Percentiles rank a stretch among this genome's conserved stretches.
These are phyloP conservation scores for Polypterus bichir DNA, from an alignment of 2,113 vertebrate genomes.

Conservation along the genomic window DNA sequence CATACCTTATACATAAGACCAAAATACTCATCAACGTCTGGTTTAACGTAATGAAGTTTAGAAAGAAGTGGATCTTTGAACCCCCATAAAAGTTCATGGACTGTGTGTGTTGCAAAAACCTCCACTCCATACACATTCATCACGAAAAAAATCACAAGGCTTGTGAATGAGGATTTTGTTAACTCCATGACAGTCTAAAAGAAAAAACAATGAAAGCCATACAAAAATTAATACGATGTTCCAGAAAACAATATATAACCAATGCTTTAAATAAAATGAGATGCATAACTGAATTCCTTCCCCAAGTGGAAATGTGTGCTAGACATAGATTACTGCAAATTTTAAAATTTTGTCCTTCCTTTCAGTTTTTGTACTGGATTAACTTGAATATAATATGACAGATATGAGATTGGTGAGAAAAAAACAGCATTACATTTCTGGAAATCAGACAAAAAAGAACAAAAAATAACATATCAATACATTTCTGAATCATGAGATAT, in stretches of 20 bases:
- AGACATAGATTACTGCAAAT: not conserved
- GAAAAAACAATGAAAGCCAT: not conserved
- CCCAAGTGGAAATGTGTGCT: not conserved
- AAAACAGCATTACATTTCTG: no score
- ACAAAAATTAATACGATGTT: not conserved
- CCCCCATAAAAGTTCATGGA: constrained; percentile 81
- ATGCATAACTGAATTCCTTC: constrained; percentile 7
- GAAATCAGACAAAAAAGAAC: no score
- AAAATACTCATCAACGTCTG: constrained; percentile 53
- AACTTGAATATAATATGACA: no score
- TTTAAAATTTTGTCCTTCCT: no score
- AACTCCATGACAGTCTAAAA: constrained; percentile 67
- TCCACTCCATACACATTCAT: constrained; percentile 25
- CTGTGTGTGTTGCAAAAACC: constrained; percentile 55
- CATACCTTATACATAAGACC: constrained; percentile 77
- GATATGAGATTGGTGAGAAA: no score
- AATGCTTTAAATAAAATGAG: not conserved
- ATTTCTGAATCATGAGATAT: no score
- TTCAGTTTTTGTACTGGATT: no score
- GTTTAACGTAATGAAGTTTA: constrained; percentile 20
- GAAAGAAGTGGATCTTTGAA: constrained; percentile 67
- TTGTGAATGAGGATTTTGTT: constrained; percentile 24
- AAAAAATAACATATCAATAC: no score
- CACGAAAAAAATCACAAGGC: constrained; percentile 13
- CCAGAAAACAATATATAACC: not conserved